phyloP scores from a whole-genome alignment of 2,113 vertebrate species.

The Eurypyga helias region DNA sequence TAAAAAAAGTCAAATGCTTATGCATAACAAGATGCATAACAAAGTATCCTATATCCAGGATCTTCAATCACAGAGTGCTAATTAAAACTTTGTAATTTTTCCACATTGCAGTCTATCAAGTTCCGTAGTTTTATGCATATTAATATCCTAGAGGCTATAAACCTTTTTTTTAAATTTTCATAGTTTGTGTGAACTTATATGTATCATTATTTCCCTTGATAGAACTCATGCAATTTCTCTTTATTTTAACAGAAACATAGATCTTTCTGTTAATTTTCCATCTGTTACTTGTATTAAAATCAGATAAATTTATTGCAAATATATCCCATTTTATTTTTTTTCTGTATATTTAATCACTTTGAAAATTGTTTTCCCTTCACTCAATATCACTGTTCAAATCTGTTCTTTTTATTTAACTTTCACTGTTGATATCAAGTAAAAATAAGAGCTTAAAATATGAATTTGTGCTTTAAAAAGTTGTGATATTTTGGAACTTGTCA shows the following conservation, averaged over 20 bases:
- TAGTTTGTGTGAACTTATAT: background rate
- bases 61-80: background rate
- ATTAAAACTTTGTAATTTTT: background rate
- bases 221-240: background rate
- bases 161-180: background rate
- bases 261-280: background rate
- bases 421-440: background rate
- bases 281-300: background rate
- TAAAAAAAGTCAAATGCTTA: too few relatives aligned
- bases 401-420: background rate
- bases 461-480: background rate
- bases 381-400: background rate
- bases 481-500: background rate
- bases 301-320: background rate
- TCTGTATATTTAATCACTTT: background rate
- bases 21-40: too few relatives aligned
- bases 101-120: background rate
- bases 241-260: background rate
- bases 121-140: background rate
- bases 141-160: background rate
- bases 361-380: background rate
- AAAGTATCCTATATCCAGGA: too few relatives aligned
- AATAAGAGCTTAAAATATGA: background rate
- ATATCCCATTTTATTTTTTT: background rate
- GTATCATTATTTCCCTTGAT: background rate